A percentile compares a stretch with the other conserved stretches of the same genome.
Evolutionary conservation across 1,140 invertebrate species (phyloP).

Genomic region (Zelostemma sp.): DNA sequence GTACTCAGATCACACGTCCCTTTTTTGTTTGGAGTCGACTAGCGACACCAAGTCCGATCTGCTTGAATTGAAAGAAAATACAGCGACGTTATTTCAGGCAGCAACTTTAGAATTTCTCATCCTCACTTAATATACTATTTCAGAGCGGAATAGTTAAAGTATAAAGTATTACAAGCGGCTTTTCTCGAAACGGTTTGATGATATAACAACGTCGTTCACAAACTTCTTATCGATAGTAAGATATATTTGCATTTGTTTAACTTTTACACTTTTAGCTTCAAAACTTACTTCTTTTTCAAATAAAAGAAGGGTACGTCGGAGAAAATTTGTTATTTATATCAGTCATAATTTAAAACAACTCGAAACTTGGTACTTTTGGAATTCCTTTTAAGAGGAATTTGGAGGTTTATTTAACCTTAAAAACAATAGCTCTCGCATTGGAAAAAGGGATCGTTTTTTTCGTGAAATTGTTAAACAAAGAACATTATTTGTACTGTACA

Average conservation of each 20-base stretch:
- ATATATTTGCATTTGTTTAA: conserved; percentile 9
- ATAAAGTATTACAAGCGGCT: conserved; percentile 17
- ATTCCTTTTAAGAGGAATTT: too few species aligned
- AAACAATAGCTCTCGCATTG: too few species aligned
- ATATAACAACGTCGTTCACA: not conserved
- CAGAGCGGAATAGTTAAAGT: conserved; percentile 9
- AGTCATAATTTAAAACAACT: too few species aligned
- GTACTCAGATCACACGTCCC: conserved; percentile 28
- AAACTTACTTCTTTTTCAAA: conserved; percentile 16
- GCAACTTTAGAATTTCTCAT: conserved; percentile 41
- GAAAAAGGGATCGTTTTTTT: too few species aligned
- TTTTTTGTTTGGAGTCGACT: conserved; percentile 31
- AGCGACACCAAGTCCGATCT: conserved; percentile 43
- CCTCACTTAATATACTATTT: conserved; percentile 40
- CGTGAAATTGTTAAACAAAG: too few species aligned
- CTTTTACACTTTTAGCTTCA: conserved; percentile 1
- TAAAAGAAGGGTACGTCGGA: too few species aligned
- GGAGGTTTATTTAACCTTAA: too few species aligned
- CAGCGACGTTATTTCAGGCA: conserved; percentile 62
- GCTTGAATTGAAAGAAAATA: conserved; percentile 68
- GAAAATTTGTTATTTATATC: too few species aligned
- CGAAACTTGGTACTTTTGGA: too few species aligned
- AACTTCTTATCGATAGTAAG: conserved; percentile 6
- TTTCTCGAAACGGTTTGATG: conserved; percentile 2
- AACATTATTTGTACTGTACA: too few species aligned